Conservation (phyloP, 2,888 invertebrate species). For the Microchrysa polita region DNA sequence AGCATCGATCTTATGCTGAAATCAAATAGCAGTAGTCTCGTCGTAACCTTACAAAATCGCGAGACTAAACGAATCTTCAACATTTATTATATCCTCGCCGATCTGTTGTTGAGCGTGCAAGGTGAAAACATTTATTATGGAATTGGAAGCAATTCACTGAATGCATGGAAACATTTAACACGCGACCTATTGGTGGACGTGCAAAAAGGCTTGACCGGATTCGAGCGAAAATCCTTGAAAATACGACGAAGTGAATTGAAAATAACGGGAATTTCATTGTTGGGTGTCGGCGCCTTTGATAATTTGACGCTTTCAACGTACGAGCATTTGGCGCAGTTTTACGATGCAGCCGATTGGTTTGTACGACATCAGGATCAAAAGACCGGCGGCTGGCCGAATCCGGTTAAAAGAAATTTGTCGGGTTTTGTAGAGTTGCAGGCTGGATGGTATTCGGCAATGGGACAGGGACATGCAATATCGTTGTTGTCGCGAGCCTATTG, state of each 20-base stretch:
- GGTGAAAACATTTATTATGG: slow-evolving; percentile 89
- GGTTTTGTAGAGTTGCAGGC: slow-evolving; percentile 82
- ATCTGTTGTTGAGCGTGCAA: slow-evolving; percentile 76
- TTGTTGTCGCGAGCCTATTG: slow-evolving; percentile 91
- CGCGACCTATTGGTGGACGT: slow-evolving; percentile 90
- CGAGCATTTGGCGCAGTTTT: slow-evolving; percentile 91
- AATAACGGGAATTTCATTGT: slow-evolving; percentile 73
- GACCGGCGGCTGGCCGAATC: slow-evolving; percentile 94
- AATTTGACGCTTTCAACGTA: slow-evolving; percentile 82
- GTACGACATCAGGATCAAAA: slow-evolving; percentile 82
- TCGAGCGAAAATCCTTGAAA: slow-evolving; percentile 56
- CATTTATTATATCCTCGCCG: slow-evolving; percentile 83
- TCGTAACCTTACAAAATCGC: slow-evolving; percentile 79
- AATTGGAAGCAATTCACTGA: slow-evolving; percentile 70
- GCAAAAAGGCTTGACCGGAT: slow-evolving; percentile 84
- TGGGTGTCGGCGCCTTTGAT: slow-evolving; percentile 78
- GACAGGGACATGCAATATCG: slow-evolving; percentile 96
- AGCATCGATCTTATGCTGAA: slow-evolving; percentile 77
- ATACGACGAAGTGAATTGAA: slow-evolving; percentile 64
- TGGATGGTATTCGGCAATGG: slow-evolving; percentile 98
- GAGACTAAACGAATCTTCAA: slow-evolving; percentile 82
- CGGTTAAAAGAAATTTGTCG: slow-evolving; percentile 79
- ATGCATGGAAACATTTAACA: slow-evolving; percentile 81
- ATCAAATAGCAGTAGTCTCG: slow-evolving; percentile 81
- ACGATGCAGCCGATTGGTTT: slow-evolving; percentile 93